Conservation (phyloP, 2,888 invertebrate genomes). For the Homarus gammarus region DNA sequence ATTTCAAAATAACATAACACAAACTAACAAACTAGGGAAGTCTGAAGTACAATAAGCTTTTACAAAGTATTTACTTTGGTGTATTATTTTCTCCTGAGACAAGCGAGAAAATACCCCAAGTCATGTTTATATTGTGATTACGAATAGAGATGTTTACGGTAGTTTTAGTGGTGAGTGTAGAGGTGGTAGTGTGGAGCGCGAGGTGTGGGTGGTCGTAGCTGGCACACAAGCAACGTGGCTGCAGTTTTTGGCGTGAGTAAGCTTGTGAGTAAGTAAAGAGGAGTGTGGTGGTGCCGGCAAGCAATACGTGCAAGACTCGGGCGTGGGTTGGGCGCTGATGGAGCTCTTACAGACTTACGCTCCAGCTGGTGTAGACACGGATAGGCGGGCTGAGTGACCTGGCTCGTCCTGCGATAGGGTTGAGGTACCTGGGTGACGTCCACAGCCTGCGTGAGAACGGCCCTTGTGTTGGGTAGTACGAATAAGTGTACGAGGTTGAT, state of each 20-base stretch:
- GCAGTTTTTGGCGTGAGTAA: constrained; percentile 38
- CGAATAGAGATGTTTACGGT: not conserved
- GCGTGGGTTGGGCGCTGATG: constrained; percentile 20
- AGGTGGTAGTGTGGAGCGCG: not conserved
- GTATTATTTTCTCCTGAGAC: not conserved
- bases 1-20: too few species aligned
- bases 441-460: constrained; percentile 25
- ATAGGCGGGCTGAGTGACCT: constrained; percentile 30
- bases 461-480: constrained; percentile 15
- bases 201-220: not conserved
- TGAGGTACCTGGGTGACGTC: constrained; percentile 13
- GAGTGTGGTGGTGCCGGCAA: constrained; percentile 28
- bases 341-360: constrained; percentile 57
- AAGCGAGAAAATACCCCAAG: not conserved
- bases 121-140: not conserved
- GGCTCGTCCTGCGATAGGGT: not conserved
- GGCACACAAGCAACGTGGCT: constrained; percentile 22
- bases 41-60: not conserved
- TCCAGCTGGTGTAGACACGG: constrained; percentile 30
- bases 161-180: not conserved
- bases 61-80: not conserved
- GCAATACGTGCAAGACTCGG: constrained; percentile 21
- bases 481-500: constrained; percentile 29
- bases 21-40: not conserved
- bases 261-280: constrained; percentile 17